Evolutionary conservation across 2,113 vertebrate genomes (phyloP), one percentile per base, ranked within the genome.

Genomic region (Deroptyus accipitrinus): DNA sequence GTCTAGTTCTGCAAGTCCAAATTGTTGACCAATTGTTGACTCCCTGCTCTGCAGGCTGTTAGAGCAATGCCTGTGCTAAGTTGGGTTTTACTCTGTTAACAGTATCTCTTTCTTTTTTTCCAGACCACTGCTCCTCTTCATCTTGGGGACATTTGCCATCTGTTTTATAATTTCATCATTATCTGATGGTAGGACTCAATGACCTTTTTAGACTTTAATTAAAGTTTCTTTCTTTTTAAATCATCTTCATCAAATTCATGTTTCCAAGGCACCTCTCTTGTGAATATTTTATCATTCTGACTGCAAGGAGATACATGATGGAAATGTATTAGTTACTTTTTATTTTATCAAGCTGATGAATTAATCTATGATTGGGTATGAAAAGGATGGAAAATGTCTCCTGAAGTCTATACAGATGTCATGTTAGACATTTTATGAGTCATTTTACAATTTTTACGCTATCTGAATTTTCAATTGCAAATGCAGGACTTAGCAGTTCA

Each of bases 191-290:
- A 97, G 78, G 91, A 94, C 88, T 95, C 95, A 77, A 72, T 97
- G 97, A 97, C 97, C 97, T 97, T 97, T 97, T 90, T 89, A 96
- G 91, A 96, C 97, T 98, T 97, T 97, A 97, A 98, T 97, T 98
- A 97, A 94, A 97, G 90, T 96, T 97, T 97, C 93, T 97, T 97
- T 97, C 96, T 97, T 97, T 95, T 94, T 86, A 96, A 97, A 97
- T 95, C 84, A 92, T 96, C 96, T 97, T 95, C 92, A 95, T 97
- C 92, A 94, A 97, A 95, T 92, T 92, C 79, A 72, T 92, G 93
- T 96, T 97, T 96, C 96, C 94, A 96, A 96, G 84, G 82, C 89
- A 94, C 91, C 78, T 96, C 93, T 95, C 94, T 88, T 95, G 87
- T 96, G 96, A 96, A 93, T 95, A 95, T 94, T 96, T 96, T 84